These are phyloP conservation scores for Vanacampus margaritifer DNA, from an alignment of 2,113 vertebrate species.

Conservation along the genomic window DNA sequence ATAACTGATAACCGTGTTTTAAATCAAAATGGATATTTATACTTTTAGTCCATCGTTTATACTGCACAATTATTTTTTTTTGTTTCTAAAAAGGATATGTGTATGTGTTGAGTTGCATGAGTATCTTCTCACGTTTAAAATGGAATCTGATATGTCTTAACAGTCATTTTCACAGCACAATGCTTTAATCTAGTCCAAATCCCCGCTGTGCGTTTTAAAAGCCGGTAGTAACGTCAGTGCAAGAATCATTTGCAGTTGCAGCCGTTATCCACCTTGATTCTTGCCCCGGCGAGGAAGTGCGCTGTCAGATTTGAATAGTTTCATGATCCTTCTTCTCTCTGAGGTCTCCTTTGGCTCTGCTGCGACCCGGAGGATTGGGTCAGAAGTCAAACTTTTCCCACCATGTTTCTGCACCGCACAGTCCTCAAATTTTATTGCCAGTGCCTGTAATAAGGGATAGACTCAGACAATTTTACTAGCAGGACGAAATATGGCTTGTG, in stretches of 20 bases:
- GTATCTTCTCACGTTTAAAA: not conserved
- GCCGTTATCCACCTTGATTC: conserved; percentile 53
- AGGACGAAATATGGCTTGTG: conserved; percentile 17
- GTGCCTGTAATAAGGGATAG: conserved; percentile 10
- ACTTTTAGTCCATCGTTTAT: too few relatives aligned
- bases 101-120: not conserved
- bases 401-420: conserved; percentile 21
- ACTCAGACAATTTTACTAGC: conserved; percentile 40
- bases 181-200: conserved; percentile 36
- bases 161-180: conserved; percentile 6
- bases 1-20: too few relatives aligned
- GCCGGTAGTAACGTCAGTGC: conserved; percentile 37
- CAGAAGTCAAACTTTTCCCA: conserved; percentile 62
- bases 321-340: conserved; percentile 35
- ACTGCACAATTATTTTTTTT: too few relatives aligned
- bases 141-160: conserved; percentile 33
- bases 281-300: conserved; percentile 44
- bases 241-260: conserved; percentile 19
- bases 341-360: conserved; percentile 33
- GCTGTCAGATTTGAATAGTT: conserved; percentile 45
- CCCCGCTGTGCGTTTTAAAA: conserved; percentile 39
- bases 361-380: conserved; percentile 40
- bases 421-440: conserved; percentile 49
- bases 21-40: too few relatives aligned
- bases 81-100: too few relatives aligned